phyloP scores from a whole-genome alignment of 2,113 vertebrate genomes.

The Copsychus sechellarum region DNA sequence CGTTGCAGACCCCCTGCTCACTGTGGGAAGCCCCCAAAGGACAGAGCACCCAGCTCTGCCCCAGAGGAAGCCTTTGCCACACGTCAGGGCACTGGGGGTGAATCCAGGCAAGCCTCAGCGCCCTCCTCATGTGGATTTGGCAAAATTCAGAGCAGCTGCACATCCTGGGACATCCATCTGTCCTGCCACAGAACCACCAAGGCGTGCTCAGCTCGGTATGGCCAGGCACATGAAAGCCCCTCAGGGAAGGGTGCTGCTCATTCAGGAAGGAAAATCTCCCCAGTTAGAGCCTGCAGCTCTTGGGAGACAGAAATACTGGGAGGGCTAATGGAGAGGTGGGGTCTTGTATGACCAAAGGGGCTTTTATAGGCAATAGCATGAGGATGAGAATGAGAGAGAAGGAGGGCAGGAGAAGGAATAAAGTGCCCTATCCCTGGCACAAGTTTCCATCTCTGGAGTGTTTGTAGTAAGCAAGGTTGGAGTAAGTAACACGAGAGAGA shows the following conservation, averaged over 20 bases:
- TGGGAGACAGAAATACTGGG: neutral
- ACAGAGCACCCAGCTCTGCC: slow-evolving; percentile 17
- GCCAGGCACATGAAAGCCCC: neutral
- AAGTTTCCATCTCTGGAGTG: neutral
- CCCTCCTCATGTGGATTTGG: slow-evolving; percentile 75
- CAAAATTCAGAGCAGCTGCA: slow-evolving; percentile 35
- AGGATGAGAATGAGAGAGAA: neutral
- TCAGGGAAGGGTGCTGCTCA: neutral
- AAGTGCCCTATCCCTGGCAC: neutral
- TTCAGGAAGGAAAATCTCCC: neutral
- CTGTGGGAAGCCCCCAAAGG: slow-evolving; percentile 28
- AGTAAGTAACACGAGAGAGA: neutral
- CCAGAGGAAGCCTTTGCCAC: slow-evolving; percentile 72
- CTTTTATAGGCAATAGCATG: neutral
- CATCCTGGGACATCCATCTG: fast-evolving
- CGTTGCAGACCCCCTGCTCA: neutral
- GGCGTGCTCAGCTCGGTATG: neutral
- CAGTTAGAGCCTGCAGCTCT: neutral
- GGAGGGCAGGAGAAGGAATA: neutral
- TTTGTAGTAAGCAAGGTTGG: neutral
- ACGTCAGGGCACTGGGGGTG: neutral
- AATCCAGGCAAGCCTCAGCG: slow-evolving; percentile 76
- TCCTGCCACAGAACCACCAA: neutral
- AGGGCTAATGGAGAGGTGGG: slow-evolving; percentile 51
- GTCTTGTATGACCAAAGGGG: neutral